Conservation (phyloP, 2,797 vertebrate genomes). For the Geotrypetes seraphini region DNA sequence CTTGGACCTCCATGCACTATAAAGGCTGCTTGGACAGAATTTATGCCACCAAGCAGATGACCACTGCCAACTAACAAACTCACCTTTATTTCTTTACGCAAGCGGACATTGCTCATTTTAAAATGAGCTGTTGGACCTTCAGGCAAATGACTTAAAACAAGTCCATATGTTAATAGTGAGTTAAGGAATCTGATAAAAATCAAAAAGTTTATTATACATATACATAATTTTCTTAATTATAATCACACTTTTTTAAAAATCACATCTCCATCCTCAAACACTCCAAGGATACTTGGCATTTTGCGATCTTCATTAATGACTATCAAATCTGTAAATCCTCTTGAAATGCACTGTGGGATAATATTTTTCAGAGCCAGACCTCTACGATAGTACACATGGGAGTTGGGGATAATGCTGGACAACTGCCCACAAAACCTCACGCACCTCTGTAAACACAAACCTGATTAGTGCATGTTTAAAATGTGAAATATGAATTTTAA, state of each 20-base stretch:
- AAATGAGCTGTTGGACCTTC: conserved; percentile 94
- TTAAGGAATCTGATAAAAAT: conserved; percentile 32
- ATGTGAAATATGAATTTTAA: background rate
- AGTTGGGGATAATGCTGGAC: conserved; percentile 77
- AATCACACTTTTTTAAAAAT: background rate
- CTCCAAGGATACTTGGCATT: conserved; percentile 84
- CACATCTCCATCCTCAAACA: too few species aligned
- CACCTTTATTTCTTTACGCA: conserved; percentile 94
- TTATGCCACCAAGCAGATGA: too few species aligned
- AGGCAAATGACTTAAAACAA: conserved; percentile 90
- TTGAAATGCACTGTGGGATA: conserved; percentile 84
- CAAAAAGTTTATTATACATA: background rate
- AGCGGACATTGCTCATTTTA: conserved; percentile 84
- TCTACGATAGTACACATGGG: conserved; percentile 90
- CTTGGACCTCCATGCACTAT: too few species aligned
- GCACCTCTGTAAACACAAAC: conserved; percentile 67
- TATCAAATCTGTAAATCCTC: conserved; percentile 85
- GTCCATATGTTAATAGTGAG: conserved; percentile 65
- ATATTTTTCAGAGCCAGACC: conserved; percentile 89
- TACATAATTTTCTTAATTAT: too few species aligned
- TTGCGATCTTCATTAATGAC: conserved; percentile 93
- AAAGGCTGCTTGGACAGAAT: too few species aligned
- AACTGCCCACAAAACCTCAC: conserved; percentile 86
- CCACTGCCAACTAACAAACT: too few species aligned
- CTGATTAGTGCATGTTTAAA: background rate